A percentile compares a stretch with the other conserved stretches of the same genome.
Evolutionary conservation across 2,888 invertebrate species (phyloP).

Genomic region (Scaptomyza cyrtandrae): DNA sequence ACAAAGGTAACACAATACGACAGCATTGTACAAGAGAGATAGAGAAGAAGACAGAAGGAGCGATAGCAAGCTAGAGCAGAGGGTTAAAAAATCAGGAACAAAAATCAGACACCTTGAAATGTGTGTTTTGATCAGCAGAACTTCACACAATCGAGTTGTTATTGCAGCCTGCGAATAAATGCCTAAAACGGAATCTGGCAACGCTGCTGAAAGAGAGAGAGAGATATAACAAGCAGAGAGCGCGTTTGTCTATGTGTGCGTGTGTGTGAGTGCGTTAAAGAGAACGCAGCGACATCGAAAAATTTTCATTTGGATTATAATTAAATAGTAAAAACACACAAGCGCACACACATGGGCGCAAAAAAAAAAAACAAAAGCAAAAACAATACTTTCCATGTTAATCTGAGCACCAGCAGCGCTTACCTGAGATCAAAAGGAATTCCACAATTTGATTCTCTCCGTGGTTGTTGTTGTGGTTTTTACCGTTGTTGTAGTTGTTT

Average conservation of each 20-base stretch:
- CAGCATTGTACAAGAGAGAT: constrained; percentile 4
- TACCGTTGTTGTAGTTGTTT: constrained; percentile 20
- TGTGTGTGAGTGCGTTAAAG: background rate
- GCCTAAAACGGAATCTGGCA: constrained; percentile 24
- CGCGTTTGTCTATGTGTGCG: background rate
- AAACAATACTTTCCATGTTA: constrained; percentile 20
- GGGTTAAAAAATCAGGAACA: constrained; percentile 2
- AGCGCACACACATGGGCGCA: background rate
- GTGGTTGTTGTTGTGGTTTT: constrained; percentile 5
- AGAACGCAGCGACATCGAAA: constrained; percentile 31
- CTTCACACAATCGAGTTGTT: constrained; percentile 7
- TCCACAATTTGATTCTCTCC: constrained; percentile 18
- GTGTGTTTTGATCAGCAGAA: constrained; percentile 1
- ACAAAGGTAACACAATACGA: constrained; percentile 46
- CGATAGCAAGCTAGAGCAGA: background rate
- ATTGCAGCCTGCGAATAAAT: constrained; percentile 3
- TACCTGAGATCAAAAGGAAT: constrained; percentile 38
- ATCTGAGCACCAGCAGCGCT: constrained; percentile 17
- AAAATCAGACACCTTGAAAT: background rate
- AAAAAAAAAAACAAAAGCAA: background rate
- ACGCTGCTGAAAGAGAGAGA: constrained; percentile 16
- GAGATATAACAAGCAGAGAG: constrained; percentile 7
- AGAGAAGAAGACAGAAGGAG: background rate
- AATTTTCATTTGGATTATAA: constrained; percentile 49
- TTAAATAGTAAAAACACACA: constrained; percentile 18